Percentiles rank a stretch among this genome's conserved stretches.
Evolutionary conservation across 2,888 invertebrate genomes (phyloP).

Genomic region (Eupithecia inturbata): DNA sequence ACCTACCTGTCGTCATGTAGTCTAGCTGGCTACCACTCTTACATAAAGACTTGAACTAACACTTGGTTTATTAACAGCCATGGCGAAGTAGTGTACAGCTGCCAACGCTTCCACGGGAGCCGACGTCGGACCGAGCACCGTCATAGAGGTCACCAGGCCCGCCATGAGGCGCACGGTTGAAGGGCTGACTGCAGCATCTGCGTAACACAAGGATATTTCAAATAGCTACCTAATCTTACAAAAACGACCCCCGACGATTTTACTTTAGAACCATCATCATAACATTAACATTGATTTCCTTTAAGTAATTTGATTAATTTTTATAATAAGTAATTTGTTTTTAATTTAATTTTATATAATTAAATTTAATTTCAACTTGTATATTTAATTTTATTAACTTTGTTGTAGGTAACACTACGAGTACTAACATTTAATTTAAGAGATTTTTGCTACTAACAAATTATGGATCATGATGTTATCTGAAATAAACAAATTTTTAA

Average conservation of each 20-base stretch:
- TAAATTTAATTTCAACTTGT: too few relatives aligned
- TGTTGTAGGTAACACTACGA: too few relatives aligned
- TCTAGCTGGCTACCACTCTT: not conserved
- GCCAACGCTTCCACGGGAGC: conserved; percentile 65
- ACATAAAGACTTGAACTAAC: not conserved
- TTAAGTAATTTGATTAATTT: too few relatives aligned
- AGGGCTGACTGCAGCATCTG: conserved; percentile 65
- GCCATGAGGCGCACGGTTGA: conserved; percentile 60
- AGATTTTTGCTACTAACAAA: too few relatives aligned
- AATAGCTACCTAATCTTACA: not conserved
- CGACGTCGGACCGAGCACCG: conserved; percentile 58
- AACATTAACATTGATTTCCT: not conserved
- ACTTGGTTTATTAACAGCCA: conserved; percentile 20
- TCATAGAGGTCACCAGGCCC: conserved; percentile 52
- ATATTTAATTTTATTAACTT: too few relatives aligned
- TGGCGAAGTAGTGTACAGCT: conserved; percentile 71
- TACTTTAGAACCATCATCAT: not conserved
- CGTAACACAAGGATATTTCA: not conserved
- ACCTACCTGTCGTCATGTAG: not conserved
- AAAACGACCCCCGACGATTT: not conserved
- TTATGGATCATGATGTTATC: too few relatives aligned
- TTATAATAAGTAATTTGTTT: too few relatives aligned
- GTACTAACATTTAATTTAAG: too few relatives aligned
- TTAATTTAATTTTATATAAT: too few relatives aligned
- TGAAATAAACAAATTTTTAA: too few relatives aligned